Percentiles rank a stretch among this genome's conserved stretches.
Evolutionary conservation across 2,113 vertebrate genomes (phyloP).

Genomic region (Dromas ardeola): DNA sequence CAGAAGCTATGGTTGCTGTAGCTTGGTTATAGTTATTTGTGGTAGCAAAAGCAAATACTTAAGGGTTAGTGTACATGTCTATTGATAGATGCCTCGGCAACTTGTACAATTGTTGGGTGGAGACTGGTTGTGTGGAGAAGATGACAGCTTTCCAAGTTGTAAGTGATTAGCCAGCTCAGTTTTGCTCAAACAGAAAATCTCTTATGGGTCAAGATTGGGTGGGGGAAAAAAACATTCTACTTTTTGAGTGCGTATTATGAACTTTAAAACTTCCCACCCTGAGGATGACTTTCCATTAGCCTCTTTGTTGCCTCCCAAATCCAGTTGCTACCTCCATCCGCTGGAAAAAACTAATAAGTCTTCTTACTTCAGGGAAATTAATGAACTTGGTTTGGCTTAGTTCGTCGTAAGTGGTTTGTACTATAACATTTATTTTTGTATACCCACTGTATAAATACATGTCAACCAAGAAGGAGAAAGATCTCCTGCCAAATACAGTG

Average conservation of each 20-base stretch:
- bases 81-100: neutral
- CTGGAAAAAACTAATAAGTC: conserved; percentile 8
- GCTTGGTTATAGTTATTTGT: neutral
- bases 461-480: neutral
- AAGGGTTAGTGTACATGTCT: neutral
- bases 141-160: neutral
- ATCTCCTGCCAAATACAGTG: conserved; percentile 10
- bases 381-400: neutral
- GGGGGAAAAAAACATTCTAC: neutral
- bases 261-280: neutral
- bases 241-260: neutral
- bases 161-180: neutral
- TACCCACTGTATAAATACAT: neutral
- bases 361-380: neutral
- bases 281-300: neutral
- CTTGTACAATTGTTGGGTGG: neutral
- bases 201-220: neutral
- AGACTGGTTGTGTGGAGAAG: neutral
- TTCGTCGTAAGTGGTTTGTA: neutral
- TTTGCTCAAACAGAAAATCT: neutral
- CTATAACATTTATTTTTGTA: conserved; percentile 32
- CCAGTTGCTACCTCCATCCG: neutral
- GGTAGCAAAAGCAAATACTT: neutral
- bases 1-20: neutral
- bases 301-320: neutral